phyloP scores from a whole-genome alignment of 2,113 vertebrate genomes.

The Malurus cyaneus region DNA sequence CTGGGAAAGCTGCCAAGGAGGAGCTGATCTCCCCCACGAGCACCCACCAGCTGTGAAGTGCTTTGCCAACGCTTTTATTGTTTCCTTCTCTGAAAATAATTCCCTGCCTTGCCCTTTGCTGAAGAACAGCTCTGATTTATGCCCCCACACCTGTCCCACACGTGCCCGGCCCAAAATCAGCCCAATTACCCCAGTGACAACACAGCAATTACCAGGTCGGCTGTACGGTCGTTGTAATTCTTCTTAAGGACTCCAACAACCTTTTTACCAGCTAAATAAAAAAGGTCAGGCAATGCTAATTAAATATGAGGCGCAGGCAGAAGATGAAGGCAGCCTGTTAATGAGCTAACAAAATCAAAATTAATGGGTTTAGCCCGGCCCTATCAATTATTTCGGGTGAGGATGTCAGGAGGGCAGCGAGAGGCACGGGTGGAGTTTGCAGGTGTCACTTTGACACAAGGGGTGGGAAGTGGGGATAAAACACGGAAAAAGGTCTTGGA shows the following conservation, averaged over 20 bases:
- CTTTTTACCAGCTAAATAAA: slow-evolving; percentile 70
- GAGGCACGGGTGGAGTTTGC: not conserved
- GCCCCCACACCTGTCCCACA: not conserved
- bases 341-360: slow-evolving; percentile 55
- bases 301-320: slow-evolving; percentile 52
- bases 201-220: slow-evolving; percentile 52
- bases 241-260: slow-evolving; percentile 65
- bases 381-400: slow-evolving; percentile 34
- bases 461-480: fast-evolving
- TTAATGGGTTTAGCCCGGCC: slow-evolving; percentile 10
- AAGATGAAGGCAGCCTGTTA: slow-evolving; percentile 55
- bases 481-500: not conserved
- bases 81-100: not conserved
- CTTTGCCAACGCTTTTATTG: not conserved
- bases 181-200: slow-evolving; percentile 43
- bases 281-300: slow-evolving; percentile 65
- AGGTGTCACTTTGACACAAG: not conserved
- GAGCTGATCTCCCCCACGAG: not conserved
- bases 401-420: not conserved
- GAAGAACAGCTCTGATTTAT: not conserved
- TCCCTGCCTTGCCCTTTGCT: not conserved
- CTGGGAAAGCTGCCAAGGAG: not conserved
- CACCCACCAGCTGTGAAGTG: not conserved
- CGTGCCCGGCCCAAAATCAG: not conserved
- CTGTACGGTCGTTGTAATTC: slow-evolving; percentile 26